Conservation (phyloP, 2,888 invertebrate species). For the Melanargia galathea region DNA sequence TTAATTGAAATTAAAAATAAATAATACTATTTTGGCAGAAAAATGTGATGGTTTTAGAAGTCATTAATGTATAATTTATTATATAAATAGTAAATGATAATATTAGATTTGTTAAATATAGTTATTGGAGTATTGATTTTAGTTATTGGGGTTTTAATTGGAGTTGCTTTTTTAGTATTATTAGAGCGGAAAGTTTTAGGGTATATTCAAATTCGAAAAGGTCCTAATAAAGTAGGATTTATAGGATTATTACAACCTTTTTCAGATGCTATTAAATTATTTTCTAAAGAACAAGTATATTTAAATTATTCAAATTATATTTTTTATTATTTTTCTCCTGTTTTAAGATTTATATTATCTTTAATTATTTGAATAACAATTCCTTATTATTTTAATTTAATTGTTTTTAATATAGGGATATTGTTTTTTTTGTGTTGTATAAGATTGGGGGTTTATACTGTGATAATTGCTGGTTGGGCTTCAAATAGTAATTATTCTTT, state of each 20-base stretch:
- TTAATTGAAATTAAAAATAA: constrained; percentile 46
- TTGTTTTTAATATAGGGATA: constrained; percentile 76
- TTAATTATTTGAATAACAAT: constrained; percentile 82
- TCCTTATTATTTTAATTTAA: constrained; percentile 79
- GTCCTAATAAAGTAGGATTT: constrained; percentile 24
- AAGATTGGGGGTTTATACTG: constrained; percentile 84
- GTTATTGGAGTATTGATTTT: constrained; percentile 77
- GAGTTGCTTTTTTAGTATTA: constrained; percentile 87
- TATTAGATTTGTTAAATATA: constrained; percentile 66
- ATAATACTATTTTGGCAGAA: constrained; percentile 86
- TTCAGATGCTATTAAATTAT: constrained; percentile 88
- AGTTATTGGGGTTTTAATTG: constrained; percentile 83
- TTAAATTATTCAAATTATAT: constrained; percentile 83
- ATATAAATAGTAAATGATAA: constrained; percentile 80
- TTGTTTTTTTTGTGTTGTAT: constrained; percentile 77
- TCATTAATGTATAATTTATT: constrained; percentile 66
- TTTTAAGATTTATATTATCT: constrained; percentile 76
- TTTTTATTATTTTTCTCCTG: constrained; percentile 83
- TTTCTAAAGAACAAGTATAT: constrained; percentile 84
- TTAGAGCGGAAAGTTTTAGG: constrained; percentile 86
- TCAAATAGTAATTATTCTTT: constrained; percentile 89
- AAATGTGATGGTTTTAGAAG: constrained; percentile 85
- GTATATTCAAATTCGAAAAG: constrained; percentile 86
- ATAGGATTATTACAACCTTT: constrained; percentile 84
- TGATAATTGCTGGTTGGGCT: constrained; percentile 86